These are phyloP conservation scores for Podabrus alpinus DNA, from an alignment of 2,888 invertebrate genomes.

Conservation along the genomic window DNA sequence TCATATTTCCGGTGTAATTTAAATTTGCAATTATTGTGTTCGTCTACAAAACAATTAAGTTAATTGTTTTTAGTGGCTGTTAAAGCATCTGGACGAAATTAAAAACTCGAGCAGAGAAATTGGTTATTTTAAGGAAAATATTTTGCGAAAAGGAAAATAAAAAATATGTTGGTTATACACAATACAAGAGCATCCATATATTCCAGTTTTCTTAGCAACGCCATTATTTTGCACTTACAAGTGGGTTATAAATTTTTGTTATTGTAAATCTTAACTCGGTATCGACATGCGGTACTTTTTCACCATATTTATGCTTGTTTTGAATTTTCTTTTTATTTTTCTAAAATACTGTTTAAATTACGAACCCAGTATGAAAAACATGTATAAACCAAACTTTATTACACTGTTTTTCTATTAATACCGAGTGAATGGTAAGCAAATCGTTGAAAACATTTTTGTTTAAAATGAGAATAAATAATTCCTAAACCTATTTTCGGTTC, in stretches of 20 bases:
- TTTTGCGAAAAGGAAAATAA: not conserved
- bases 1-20: not conserved
- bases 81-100: not conserved
- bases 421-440: not conserved
- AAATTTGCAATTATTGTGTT: not conserved
- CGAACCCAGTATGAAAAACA: not conserved
- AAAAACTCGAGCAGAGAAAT: not conserved
- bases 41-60: not conserved
- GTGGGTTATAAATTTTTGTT: conserved; percentile 4
- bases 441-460: not conserved
- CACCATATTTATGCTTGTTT: not conserved
- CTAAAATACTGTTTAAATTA: not conserved
- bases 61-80: not conserved
- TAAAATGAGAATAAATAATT: not conserved
- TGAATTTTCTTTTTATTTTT: not conserved
- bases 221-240: conserved; percentile 2
- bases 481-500: not conserved
- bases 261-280: conserved; percentile 2
- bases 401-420: not conserved
- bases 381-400: not conserved
- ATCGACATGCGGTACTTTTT: not conserved
- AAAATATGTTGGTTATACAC: not conserved
- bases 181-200: not conserved
- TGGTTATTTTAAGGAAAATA: not conserved
- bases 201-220: not conserved